Conservation (phyloP, 2,113 vertebrate genomes). For the Oophaga pumilio region DNA sequence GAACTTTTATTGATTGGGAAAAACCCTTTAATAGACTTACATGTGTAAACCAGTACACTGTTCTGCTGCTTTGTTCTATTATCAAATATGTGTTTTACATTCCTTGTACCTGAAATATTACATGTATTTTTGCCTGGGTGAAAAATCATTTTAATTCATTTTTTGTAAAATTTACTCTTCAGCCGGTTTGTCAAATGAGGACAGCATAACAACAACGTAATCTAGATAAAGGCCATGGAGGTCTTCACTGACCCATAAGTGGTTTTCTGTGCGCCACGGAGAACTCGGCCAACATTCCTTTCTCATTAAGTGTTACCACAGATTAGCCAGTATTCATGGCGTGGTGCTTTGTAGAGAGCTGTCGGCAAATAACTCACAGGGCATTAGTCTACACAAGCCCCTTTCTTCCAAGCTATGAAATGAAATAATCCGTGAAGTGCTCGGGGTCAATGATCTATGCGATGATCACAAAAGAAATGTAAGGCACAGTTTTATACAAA, state of each 20-base stretch:
- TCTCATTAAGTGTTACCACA: slow-evolving; percentile 48
- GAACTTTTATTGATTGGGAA: too few species aligned
- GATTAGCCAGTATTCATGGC: slow-evolving; percentile 44
- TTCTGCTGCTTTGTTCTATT: too few species aligned
- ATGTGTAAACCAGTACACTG: too few species aligned
- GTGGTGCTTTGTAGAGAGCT: slow-evolving; percentile 38
- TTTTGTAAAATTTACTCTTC: background rate
- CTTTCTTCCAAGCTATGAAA: slow-evolving; percentile 42
- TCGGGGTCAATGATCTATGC: slow-evolving; percentile 45
- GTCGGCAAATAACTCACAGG: slow-evolving; percentile 19
- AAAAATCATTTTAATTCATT: background rate
- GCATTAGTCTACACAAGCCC: slow-evolving; percentile 42
- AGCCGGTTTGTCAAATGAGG: background rate
- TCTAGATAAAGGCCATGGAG: slow-evolving; percentile 10
- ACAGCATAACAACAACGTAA: background rate
- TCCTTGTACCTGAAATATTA: background rate
- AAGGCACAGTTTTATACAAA: slow-evolving; percentile 4
- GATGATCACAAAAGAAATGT: slow-evolving; percentile 43
- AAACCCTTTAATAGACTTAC: too few species aligned
- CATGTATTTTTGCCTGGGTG: background rate
- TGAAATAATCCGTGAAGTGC: slow-evolving; percentile 37
- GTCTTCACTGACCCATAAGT: slow-evolving; percentile 30
- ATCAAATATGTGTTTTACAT: background rate
- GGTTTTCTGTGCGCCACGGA: slow-evolving; percentile 1
- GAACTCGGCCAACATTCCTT: slow-evolving; percentile 37